Base-by-base conservation (phyloP, 2,888 invertebrate species). In the Drosophila fulvimacula region DNA sequence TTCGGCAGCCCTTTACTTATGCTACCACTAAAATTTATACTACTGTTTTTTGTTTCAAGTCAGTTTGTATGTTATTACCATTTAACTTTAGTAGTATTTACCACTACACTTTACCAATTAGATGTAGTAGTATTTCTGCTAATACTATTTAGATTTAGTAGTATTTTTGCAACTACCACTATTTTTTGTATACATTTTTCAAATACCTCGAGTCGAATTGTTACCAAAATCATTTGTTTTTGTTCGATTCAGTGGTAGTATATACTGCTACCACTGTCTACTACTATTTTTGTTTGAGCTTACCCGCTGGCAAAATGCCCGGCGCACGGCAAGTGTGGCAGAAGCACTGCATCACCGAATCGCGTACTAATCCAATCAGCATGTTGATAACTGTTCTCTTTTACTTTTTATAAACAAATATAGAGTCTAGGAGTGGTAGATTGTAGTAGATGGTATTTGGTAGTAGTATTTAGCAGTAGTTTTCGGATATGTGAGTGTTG, bases 301-400 rank as follows among this genome's bases (percentile, higher is more conserved):
- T 94, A 96, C 96, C 95, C 94, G 95, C 94, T 92, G 96, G 95
- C 91, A 96, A 80, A 89, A 95, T 94, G 83, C 83, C 89, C 59
- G 97, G 97, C 90, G 96, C 96, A 93, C 96, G 96, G 95, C 97
- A 97, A 93, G 97, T 96, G 94, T 97, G 97, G 94, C 97, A 97
- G 94, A 97, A 97, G 94, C 97, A 97, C 95, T 97, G 96, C 95
- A 97, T 95, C 93, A 97, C 96, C 93, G 97, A 97, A 93, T 97
- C 97, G 93, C 96, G 96, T 93, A 97, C 96, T 91, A 97, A 95
- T 93, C 96, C 96, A 94, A 97, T 96, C 94, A 97, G 94, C 97
- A 97, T 97, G 77, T 74, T 91, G 88, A 73, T 15, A 42, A 27
- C 68, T 66, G 21, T 44, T 57, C 34, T 61, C 51, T 4, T 48